Base-by-base conservation (phyloP, 2,797 vertebrate species). In the Muscicapa comitata region DNA sequence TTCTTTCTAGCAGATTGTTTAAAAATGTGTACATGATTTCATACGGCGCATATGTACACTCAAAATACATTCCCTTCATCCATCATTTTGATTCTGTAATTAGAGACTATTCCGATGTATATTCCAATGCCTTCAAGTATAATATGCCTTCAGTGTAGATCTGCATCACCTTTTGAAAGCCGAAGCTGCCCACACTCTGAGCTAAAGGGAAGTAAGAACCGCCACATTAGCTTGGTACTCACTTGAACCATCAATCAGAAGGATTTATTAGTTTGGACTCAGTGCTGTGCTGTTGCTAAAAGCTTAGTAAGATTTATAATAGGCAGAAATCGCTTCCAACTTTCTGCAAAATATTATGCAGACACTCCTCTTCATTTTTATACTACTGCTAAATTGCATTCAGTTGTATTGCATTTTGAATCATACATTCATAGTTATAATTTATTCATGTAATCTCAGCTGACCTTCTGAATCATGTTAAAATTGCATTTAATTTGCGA, bases 1-100 rank as follows among this genome's bases (percentile, higher is more conserved):
- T 33, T 65, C 23, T 68, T 80, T 86, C 15, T 66, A 70, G 35
- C 3, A 26, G 2, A 17, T 68, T 29, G 2, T 53, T 83, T 58
- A 40, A 86, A 77, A 89, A 25, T 16, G 3, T 5, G 0, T 25
- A 14, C 10, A 13, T 43, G 57, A 59, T 51, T 70, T 66, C 37
- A 11, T 29, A 23, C 0, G 0, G 23, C 3, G 18, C 31, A 29
- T 7, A 13, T 8, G 21, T 31, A 21, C 8, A 29, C 13, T 72
- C 33, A 5, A 45, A 58, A 82, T 31, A 14, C 9, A 16, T 54
- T 66, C 14, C 8, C 13, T 81, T 81, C 11, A n/a, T 59, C 4
- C 8, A 8, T 62, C 5, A n/a, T 75, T 75, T 92, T 40, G 5
- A 3, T 79, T 68, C 26, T 71, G 20, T 45, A 57, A 38, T 20